Evolutionary conservation across 2,113 vertebrate species (phyloP).

Genomic region (Bubo blakistoni): DNA sequence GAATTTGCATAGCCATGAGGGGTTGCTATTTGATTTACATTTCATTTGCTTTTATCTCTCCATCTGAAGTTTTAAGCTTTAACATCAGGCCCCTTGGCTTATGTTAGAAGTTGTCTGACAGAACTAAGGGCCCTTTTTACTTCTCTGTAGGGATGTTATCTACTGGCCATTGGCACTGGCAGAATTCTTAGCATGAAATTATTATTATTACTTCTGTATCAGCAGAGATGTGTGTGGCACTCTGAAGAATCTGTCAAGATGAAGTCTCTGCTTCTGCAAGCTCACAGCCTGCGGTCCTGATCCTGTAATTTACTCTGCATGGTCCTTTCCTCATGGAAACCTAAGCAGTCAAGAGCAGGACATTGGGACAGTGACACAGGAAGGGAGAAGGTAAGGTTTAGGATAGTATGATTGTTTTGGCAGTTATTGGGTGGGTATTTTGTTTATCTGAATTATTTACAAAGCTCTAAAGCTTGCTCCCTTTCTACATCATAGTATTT

Average conservation of each 20-base stretch:
- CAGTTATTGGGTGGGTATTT: background rate
- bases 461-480: background rate
- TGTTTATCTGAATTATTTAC: background rate
- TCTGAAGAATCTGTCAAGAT: constrained; percentile 47
- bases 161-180: background rate
- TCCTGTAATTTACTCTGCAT: constrained; percentile 6
- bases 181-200: constrained; percentile 56
- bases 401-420: background rate
- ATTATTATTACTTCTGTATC: constrained; percentile 56
- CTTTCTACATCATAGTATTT: background rate
- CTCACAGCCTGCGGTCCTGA: background rate
- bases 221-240: constrained; percentile 43
- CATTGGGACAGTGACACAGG: background rate
- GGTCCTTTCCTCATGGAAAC: constrained; percentile 33
- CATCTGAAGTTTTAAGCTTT: background rate
- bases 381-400: constrained; percentile 47
- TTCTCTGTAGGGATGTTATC: background rate
- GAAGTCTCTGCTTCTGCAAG: constrained; percentile 30
- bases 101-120: background rate
- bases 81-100: background rate
- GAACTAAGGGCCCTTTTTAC: background rate
- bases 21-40: background rate
- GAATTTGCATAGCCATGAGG: background rate
- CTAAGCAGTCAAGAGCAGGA: constrained; percentile 40
- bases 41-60: background rate